Evolutionary conservation across 2,888 invertebrate species (phyloP).

Genomic region (Leptinotarsa juncta): DNA sequence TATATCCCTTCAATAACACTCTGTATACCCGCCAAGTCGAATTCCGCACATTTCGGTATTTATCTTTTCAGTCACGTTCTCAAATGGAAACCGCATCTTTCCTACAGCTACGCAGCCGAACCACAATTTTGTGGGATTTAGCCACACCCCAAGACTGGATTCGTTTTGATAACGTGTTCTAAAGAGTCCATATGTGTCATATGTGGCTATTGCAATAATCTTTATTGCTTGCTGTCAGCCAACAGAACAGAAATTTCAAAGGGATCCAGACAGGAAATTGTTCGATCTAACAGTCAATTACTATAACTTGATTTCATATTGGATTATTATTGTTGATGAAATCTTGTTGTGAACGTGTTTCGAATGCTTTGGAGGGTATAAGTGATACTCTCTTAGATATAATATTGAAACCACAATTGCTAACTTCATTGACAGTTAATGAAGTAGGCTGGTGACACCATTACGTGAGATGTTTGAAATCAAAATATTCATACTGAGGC

Average conservation of each 20-base stretch:
- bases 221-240: conserved; percentile 29
- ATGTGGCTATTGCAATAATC: conserved; percentile 36
- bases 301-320: not conserved
- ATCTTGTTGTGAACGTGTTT: too few species aligned
- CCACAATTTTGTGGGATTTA: conserved; percentile 46
- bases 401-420: too few species aligned
- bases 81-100: conserved; percentile 44
- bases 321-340: not conserved
- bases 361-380: too few species aligned
- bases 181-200: conserved; percentile 38
- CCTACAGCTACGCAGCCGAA: conserved; percentile 40
- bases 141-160: conserved; percentile 41
- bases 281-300: not conserved
- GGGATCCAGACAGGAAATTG: not conserved
- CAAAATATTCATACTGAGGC: too few species aligned
- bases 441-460: too few species aligned
- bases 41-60: conserved; percentile 31
- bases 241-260: not conserved
- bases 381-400: too few species aligned
- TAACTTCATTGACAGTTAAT: too few species aligned
- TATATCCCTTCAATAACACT: not conserved
- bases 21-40: not conserved
- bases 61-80: conserved; percentile 52
- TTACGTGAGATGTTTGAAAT: too few species aligned
- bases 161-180: conserved; percentile 40